These are phyloP conservation scores for Syngnathus rostellatus DNA, from an alignment of 2,797 vertebrate genomes.

Conservation along the genomic window DNA sequence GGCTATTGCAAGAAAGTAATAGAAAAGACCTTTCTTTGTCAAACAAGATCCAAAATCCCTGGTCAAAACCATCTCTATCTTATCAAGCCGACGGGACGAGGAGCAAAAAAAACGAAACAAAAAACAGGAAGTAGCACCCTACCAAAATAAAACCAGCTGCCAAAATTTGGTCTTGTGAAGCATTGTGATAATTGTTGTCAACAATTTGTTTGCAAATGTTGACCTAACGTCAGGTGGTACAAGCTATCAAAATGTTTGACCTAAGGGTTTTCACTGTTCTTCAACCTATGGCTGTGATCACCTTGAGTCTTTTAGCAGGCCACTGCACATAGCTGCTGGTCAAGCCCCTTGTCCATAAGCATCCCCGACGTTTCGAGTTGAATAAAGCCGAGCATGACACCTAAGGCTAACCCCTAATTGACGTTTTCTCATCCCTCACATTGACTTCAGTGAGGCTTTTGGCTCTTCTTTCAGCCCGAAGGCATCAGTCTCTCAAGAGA, in stretches of 20 bases:
- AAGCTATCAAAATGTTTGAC: neutral
- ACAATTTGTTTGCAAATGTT: neutral
- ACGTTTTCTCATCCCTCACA: constrained; percentile 48
- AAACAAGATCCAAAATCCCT: too few species aligned
- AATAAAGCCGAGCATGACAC: constrained; percentile 44
- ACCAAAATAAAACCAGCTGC: neutral
- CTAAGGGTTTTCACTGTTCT: neutral
- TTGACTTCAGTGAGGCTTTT: constrained; percentile 59
- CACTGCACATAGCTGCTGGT: constrained; percentile 42
- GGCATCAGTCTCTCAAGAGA: constrained; percentile 59
- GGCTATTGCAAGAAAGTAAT: too few species aligned
- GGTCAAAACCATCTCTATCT: too few species aligned
- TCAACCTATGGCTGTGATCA: neutral
- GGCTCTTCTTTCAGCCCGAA: constrained; percentile 55
- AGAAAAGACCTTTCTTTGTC: too few species aligned
- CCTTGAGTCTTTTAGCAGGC: constrained; percentile 24
- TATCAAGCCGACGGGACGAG: too few species aligned
- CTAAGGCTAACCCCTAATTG: constrained; percentile 61
- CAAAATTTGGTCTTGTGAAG: neutral
- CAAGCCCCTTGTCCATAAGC: constrained; percentile 4
- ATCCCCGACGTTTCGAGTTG: constrained; percentile 27
- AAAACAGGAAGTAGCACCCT: too few species aligned
- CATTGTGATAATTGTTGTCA: neutral
- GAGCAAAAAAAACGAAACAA: too few species aligned
- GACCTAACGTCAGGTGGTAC: neutral